Conservation (phyloP, 2,113 vertebrate species). For the Lampris megalopsis region DNA sequence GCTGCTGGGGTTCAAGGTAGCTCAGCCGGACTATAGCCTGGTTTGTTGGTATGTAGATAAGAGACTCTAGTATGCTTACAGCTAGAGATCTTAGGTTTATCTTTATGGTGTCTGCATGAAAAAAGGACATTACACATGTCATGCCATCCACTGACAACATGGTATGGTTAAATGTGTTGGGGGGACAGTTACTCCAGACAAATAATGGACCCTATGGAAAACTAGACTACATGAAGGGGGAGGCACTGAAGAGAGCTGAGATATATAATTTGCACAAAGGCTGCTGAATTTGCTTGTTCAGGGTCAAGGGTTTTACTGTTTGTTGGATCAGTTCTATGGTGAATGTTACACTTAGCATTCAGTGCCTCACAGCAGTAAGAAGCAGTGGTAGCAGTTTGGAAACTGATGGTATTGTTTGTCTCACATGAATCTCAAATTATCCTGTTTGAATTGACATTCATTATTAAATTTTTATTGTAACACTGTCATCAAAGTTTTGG, state of each 20-base stretch:
- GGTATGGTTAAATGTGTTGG: background rate
- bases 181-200: background rate
- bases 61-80: background rate
- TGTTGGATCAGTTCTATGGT: background rate
- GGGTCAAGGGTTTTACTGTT: background rate
- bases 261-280: constrained; percentile 17
- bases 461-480: too few relatives aligned
- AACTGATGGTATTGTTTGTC: background rate
- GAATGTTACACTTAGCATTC: constrained; percentile 1
- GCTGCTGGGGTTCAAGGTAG: background rate
- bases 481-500: too few relatives aligned
- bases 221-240: background rate
- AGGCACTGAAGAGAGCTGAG: background rate
- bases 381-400: too few relatives aligned
- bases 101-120: background rate
- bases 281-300: constrained; percentile 22
- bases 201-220: background rate
- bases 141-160: background rate
- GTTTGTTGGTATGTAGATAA: constrained; percentile 5
- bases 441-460: background rate
- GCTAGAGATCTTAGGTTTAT: background rate
- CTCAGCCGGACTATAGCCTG: background rate
- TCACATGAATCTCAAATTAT: background rate
- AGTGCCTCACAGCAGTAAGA: background rate
- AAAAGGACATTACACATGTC: background rate